These are phyloP conservation scores for Esox masquinongy DNA, from an alignment of 2,797 vertebrate genomes.

Conservation along the genomic window DNA sequence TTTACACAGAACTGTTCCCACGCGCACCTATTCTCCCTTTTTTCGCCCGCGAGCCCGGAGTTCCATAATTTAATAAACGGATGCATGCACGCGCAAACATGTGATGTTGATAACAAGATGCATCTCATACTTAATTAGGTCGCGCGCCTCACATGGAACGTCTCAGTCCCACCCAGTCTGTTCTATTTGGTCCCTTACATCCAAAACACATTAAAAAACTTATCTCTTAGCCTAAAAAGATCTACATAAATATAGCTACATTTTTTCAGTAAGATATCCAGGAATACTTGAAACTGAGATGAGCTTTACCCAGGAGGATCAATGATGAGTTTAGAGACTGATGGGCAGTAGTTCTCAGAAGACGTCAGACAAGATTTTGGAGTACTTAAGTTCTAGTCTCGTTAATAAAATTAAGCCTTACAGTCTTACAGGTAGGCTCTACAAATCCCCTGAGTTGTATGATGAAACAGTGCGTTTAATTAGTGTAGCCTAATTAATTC, in stretches of 20 bases:
- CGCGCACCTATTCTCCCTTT: constrained; percentile 22
- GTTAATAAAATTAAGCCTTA: too few relatives aligned
- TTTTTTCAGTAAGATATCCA: background rate
- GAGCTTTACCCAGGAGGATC: background rate
- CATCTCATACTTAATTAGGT: constrained; percentile 78
- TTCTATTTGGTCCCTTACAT: background rate
- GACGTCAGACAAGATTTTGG: background rate
- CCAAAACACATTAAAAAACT: background rate
- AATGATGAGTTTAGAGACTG: background rate
- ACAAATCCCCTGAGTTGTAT: too few relatives aligned
- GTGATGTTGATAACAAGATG: constrained; percentile 86
- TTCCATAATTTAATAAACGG: constrained; percentile 60
- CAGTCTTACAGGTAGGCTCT: too few relatives aligned
- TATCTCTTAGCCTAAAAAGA: background rate
- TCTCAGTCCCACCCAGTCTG: background rate
- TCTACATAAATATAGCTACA: background rate
- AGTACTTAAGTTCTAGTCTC: too few relatives aligned
- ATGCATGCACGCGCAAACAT: constrained; percentile 74
- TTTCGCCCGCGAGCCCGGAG: constrained; percentile 28
- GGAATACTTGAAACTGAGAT: background rate
- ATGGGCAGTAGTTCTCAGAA: background rate
- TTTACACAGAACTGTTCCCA: constrained; percentile 11
- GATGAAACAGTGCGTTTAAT: background rate
- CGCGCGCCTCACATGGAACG: constrained; percentile 14
- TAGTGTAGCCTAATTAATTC: background rate